Percentiles rank a stretch among this genome's conserved stretches.
Evolutionary conservation across 1,140 invertebrate species (phyloP).

Genomic region (Nixonia krombeini): DNA sequence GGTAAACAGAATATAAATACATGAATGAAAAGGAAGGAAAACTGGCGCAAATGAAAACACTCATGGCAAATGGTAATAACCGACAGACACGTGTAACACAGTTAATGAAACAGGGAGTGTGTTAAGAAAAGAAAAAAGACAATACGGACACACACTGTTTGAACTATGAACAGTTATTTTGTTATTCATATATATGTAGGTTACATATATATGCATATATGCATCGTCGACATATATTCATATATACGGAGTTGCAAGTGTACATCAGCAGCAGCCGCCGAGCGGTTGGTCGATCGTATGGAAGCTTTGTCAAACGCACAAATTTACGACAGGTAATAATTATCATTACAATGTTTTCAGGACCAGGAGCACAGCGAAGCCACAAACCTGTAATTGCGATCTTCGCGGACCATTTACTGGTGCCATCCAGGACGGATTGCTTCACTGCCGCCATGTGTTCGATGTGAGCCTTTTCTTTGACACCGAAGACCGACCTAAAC

Average conservation of each 20-base stretch:
- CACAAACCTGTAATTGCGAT: conserved; percentile 99
- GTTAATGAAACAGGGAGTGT: conserved; percentile 42
- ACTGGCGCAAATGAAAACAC: conserved; percentile 22
- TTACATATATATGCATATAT: no score
- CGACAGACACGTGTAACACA: conserved; percentile 37
- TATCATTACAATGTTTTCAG: conserved; percentile 49
- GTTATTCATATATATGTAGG: no score
- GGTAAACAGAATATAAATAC: conserved; percentile 23
- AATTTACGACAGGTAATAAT: conserved; percentile 48
- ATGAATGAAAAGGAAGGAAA: conserved; percentile 27
- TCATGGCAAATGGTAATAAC: conserved; percentile 36
- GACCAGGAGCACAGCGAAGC: conserved; percentile 51
- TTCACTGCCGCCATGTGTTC: conserved; percentile 98
- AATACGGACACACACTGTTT: conserved; percentile 34
- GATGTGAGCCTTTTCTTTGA: conserved; percentile 93
- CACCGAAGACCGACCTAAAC: conserved; percentile 92
- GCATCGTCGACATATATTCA: no score
- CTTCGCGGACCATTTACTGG: conserved; percentile 99
- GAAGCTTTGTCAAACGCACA: conserved; percentile 51
- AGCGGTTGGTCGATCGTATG: conserved; percentile 48
- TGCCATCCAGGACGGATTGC: conserved; percentile 98
- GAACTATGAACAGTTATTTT: conserved; percentile 40
- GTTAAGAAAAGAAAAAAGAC: conserved; percentile 32
- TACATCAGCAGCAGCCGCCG: conserved; percentile 53
- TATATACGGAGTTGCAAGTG: conserved; percentile 39